phyloP scores from a whole-genome alignment of 2,888 invertebrate species.

The Himalopsyche tibetana region DNA sequence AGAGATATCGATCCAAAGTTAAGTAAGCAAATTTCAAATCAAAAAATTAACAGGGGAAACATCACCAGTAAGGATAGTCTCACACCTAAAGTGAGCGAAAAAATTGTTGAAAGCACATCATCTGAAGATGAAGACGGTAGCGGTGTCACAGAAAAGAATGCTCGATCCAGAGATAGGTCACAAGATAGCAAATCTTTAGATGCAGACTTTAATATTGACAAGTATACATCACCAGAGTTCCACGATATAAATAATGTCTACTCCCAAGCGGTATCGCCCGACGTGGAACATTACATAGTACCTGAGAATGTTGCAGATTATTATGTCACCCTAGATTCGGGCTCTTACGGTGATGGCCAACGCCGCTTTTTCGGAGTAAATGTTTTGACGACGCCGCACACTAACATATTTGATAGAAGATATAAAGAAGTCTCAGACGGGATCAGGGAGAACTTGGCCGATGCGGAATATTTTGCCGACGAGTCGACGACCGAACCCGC shows the following conservation, averaged over 20 bases:
- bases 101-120: background rate
- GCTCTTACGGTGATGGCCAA: constrained; percentile 24
- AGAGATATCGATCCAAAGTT: background rate
- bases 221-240: constrained; percentile 76
- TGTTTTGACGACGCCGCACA: constrained; percentile 76
- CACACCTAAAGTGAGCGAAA: background rate
- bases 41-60: background rate
- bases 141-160: constrained; percentile 7
- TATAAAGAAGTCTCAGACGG: constrained; percentile 76
- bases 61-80: background rate
- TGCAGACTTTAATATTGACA: constrained; percentile 68
- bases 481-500: constrained; percentile 58
- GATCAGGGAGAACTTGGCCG: constrained; percentile 75
- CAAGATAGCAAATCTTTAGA: constrained; percentile 69
- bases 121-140: constrained; percentile 28
- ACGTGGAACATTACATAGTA: constrained; percentile 69
- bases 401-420: constrained; percentile 76
- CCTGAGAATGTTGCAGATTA: constrained; percentile 66
- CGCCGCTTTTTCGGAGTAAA: constrained; percentile 18
- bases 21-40: background rate
- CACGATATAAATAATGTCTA: constrained; percentile 76
- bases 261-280: constrained; percentile 74
- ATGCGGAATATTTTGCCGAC: constrained; percentile 65
- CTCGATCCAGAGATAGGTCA: constrained; percentile 60
- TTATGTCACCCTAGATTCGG: constrained; percentile 61